Evolutionary conservation across 2,888 invertebrate genomes (phyloP), one percentile per base, ranked within the genome.

Genomic region (Chrysomela aeneicollis): DNA sequence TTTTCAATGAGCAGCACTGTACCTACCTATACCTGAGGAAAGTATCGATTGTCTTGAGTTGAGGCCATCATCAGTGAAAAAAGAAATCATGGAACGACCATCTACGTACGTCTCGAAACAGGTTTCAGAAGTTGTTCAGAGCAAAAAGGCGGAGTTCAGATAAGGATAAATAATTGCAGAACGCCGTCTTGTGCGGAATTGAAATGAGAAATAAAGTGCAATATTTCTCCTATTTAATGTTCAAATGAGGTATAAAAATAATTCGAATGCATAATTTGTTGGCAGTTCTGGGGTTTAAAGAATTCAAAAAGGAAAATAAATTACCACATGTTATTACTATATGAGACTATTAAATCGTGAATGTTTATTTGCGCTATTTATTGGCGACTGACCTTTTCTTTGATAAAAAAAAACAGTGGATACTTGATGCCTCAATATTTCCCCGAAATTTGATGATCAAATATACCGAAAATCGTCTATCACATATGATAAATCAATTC

Each of bases 221-320:
- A 73, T 77, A 77, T 67, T 71, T 76, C 73, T 70, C 64, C 66
- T 68, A 76, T 72, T 77, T 78, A 77, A 77, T 71, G 75, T 53
- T 32, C 22, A 73, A 73, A 74, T 72, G 72, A 72, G 68, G 63
- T 69, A 76, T 74, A 76, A 77, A 77, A 77, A 77, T 76, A 75
- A 77, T 72, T 74, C 64, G 70, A 76, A 74, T 73, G 68, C 61
- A 72, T 71, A 74, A 73, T 72, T 71, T 74, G 68, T 70, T 70
- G 67, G 54, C 52, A 52, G 63, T 58, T 73, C 60, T 50, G 60
- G 59, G 61, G 59, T 66, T 67, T 67, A 60, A 65, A 65, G 66
- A 64, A 65, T 66, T 62, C 62, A 64, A 51, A 66, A 64, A 61
- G 67, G 59, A 50, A 61, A 22, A 64, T 70, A 68, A 70, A 66